These are phyloP conservation scores for Syrista parreyssii DNA, from an alignment of 2,888 invertebrate genomes.

Conservation along the genomic window DNA sequence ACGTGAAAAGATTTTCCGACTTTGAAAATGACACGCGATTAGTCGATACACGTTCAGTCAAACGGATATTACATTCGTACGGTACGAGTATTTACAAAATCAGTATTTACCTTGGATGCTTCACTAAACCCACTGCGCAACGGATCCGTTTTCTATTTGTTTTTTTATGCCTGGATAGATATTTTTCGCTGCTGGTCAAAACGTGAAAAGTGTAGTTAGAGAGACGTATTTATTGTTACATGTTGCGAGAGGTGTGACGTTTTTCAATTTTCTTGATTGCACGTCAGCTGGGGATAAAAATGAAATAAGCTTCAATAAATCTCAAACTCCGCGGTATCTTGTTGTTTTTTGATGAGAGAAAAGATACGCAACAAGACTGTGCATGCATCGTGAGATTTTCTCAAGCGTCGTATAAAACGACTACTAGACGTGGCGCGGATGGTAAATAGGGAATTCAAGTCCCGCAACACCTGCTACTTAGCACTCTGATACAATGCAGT, in stretches of 20 bases:
- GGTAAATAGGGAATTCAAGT: constrained; percentile 34
- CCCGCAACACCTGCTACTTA: constrained; percentile 39
- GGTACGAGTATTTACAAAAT: background rate
- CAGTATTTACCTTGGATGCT: background rate
- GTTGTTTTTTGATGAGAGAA: background rate
- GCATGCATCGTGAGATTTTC: background rate
- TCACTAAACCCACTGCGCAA: background rate
- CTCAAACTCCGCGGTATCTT: background rate
- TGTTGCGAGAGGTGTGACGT: background rate
- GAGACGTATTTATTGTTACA: background rate
- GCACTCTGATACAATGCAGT: constrained; percentile 13
- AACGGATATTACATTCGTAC: background rate
- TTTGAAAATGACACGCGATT: background rate
- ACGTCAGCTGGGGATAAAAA: background rate
- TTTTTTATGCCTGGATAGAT: background rate
- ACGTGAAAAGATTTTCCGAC: background rate
- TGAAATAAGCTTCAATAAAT: background rate
- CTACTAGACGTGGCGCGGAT: constrained; percentile 21
- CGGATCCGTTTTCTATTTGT: background rate
- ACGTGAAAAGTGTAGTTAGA: background rate
- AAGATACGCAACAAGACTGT: background rate
- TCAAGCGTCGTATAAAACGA: constrained; percentile 22
- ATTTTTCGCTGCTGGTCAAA: background rate
- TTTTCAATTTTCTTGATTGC: background rate
- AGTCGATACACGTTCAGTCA: background rate